Conservation (phyloP, 2,113 vertebrate genomes). For the Apteryx mantelli region DNA sequence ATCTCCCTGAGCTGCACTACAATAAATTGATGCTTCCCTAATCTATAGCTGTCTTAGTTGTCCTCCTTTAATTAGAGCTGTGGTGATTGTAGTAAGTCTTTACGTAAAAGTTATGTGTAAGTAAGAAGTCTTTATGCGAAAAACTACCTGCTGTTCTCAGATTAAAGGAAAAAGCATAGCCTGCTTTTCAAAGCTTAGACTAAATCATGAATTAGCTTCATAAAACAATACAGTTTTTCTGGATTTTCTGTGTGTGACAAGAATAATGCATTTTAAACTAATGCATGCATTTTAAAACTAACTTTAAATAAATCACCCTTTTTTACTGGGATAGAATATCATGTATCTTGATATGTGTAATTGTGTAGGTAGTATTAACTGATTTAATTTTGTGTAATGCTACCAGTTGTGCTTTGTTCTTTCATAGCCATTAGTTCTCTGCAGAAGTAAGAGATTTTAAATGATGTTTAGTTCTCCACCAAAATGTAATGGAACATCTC, state of each 20-base stretch:
- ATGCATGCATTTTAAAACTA: not conserved
- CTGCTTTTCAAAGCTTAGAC: slow-evolving; percentile 21
- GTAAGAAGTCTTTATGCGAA: not conserved
- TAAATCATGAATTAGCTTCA: not conserved
- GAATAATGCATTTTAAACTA: not conserved
- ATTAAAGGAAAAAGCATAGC: not conserved
- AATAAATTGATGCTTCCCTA: slow-evolving; percentile 18
- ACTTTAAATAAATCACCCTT: not conserved
- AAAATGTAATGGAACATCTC: not conserved
- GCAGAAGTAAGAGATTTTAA: not conserved
- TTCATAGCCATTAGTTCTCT: not conserved
- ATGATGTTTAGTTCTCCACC: not conserved
- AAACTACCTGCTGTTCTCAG: not conserved
- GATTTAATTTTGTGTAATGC: not conserved
- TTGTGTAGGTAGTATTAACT: not conserved
- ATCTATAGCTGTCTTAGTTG: slow-evolving; percentile 7
- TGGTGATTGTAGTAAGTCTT: not conserved
- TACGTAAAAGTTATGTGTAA: not conserved
- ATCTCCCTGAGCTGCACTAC: not conserved
- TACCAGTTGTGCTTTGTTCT: not conserved
- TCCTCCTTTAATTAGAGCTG: slow-evolving; percentile 8
- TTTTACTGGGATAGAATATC: not conserved
- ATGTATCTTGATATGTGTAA: not conserved
- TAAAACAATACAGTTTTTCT: not conserved
- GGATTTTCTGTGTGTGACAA: not conserved